Conservation (phyloP, 2,797 vertebrate species). For the Argyrosomus regius region DNA sequence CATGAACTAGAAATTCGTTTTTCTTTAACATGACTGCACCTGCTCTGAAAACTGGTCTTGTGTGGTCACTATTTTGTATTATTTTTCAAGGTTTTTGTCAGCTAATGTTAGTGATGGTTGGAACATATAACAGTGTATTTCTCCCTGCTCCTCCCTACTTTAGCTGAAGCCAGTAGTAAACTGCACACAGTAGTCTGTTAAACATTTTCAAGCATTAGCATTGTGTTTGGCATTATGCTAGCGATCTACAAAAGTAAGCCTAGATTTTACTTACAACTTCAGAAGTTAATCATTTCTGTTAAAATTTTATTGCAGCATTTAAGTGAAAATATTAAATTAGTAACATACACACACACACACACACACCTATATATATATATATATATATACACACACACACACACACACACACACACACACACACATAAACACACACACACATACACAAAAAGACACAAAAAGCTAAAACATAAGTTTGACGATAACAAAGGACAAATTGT, state of each 20-base stretch:
- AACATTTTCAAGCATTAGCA: conserved; percentile 58
- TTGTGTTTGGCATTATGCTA: conserved; percentile 60
- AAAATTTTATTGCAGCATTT: conserved; percentile 65
- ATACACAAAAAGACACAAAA: conserved; percentile 42
- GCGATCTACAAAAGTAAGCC: conserved; percentile 53
- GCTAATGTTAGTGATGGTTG: conserved; percentile 28
- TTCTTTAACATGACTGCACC: conserved; percentile 2
- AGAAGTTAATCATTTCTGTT: conserved; percentile 58
- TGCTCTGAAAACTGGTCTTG: conserved; percentile 5
- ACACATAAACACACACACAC: conserved; percentile 49
- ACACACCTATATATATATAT: background rate
- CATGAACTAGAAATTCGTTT: conserved; percentile 14
- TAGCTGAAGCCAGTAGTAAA: conserved; percentile 43
- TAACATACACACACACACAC: conserved; percentile 50
- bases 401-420: conserved; percentile 56
- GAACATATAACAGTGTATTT: conserved; percentile 24
- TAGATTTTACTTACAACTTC: conserved; percentile 55
- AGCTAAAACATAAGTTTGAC: conserved; percentile 37
- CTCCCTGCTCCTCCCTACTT: conserved; percentile 14
- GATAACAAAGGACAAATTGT: conserved; percentile 37
- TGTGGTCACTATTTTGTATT: background rate
- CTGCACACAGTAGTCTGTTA: conserved; percentile 38
- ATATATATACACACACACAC: conserved; percentile 58
- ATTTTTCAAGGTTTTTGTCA: background rate
- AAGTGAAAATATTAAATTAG: conserved; percentile 67